phyloP scores from a whole-genome alignment of 1,140 invertebrate genomes.

The Branchinecta lynchi region DNA sequence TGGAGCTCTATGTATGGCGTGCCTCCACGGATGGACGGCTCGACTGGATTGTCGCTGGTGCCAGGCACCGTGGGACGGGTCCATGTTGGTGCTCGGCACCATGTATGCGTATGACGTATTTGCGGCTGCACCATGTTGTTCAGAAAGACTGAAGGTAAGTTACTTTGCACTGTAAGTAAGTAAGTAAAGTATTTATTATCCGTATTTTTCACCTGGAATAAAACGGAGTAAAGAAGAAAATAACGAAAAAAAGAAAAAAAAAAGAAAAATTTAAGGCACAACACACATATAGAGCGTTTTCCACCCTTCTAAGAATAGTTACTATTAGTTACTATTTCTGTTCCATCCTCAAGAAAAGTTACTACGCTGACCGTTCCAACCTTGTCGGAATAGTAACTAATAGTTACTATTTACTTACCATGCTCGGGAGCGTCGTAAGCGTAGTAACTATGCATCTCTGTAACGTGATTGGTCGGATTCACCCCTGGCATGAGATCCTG shows the following conservation, averaged over 20 bases:
- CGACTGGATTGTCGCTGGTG: slow-evolving; percentile 62
- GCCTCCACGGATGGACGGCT: slow-evolving; percentile 59
- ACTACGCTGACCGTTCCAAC: too few relatives aligned
- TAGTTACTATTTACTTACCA: too few relatives aligned
- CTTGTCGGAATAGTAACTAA: too few relatives aligned
- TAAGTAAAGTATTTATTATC: not conserved
- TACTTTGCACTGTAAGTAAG: not conserved
- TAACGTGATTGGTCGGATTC: too few relatives aligned
- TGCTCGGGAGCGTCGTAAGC: too few relatives aligned
- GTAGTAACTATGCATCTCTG: too few relatives aligned
- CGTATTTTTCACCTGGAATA: not conserved
- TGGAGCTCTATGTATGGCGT: slow-evolving; percentile 31
- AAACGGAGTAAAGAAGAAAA: not conserved
- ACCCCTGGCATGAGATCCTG: too few relatives aligned
- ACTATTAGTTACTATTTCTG: not conserved
- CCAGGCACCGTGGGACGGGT: slow-evolving; percentile 75
- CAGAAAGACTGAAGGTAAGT: slow-evolving; percentile 70
- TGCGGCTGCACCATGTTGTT: slow-evolving; percentile 86
- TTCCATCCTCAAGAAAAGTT: too few relatives aligned
- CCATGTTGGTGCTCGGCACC: slow-evolving; percentile 76
- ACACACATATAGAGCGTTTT: too few relatives aligned
- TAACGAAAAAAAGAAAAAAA: not conserved
- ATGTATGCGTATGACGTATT: slow-evolving; percentile 98
- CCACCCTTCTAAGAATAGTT: not conserved
- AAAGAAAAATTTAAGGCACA: too few relatives aligned